Percentiles rank a stretch among this genome's conserved stretches.
phyloP scores from a whole-genome alignment of 1,140 invertebrate species.

The Bilobella aurantiaca region DNA sequence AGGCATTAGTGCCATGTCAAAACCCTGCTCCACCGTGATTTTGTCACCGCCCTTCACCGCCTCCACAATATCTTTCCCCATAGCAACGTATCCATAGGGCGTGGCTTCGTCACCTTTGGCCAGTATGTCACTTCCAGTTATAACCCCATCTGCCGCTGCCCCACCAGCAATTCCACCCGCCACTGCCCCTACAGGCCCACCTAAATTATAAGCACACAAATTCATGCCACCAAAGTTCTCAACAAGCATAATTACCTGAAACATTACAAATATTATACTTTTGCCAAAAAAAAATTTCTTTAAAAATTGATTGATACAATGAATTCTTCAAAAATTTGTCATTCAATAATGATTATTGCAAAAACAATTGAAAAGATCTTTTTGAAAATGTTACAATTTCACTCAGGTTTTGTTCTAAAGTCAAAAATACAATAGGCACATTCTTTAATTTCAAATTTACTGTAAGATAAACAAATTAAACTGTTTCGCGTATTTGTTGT shows the following conservation, averaged over 20 bases:
- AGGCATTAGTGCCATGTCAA: conserved; percentile 30
- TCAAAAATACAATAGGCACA: too few relatives aligned
- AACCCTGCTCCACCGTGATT: conserved; percentile 20
- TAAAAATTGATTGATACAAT: too few relatives aligned
- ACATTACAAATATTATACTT: background rate
- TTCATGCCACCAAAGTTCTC: background rate
- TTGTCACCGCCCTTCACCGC: conserved; percentile 19
- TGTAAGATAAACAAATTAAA: too few relatives aligned
- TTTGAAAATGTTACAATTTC: too few relatives aligned
- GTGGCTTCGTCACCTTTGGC: conserved; percentile 21
- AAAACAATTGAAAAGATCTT: too few relatives aligned
- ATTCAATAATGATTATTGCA: too few relatives aligned
- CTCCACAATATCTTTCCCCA: conserved; percentile 16
- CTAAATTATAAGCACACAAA: background rate
- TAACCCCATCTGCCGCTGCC: conserved; percentile 26
- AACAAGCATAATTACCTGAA: background rate
- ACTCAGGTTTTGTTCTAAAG: too few relatives aligned
- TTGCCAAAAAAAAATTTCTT: background rate
- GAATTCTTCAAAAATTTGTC: too few relatives aligned
- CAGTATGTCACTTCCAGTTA: conserved; percentile 29
- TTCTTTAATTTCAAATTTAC: too few relatives aligned
- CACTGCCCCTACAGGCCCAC: conserved; percentile 18
- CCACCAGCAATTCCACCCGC: conserved; percentile 31
- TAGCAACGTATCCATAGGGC: conserved; percentile 27
- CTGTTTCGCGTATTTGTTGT: too few relatives aligned